A percentile compares a stretch with the other conserved stretches of the same genome.
These are phyloP conservation scores for Eupithecia dodoneata DNA, from an alignment of 2,888 invertebrate genomes.

Conservation along the genomic window DNA sequence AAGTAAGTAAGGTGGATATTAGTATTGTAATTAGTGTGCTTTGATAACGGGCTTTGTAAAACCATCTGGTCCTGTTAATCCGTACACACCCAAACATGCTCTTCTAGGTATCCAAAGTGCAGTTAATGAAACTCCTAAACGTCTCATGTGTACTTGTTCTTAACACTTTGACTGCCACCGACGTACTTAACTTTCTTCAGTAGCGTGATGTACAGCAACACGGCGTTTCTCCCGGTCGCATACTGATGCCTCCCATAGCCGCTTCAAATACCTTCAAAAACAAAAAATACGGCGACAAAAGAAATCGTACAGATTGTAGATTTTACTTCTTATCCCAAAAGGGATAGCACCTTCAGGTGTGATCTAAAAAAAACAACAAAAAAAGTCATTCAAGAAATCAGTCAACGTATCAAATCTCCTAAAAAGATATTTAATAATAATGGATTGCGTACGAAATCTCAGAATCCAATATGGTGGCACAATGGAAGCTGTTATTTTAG, in stretches of 20 bases:
- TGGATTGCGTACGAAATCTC: conserved; percentile 72
- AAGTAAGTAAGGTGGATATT: no score
- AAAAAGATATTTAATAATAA: conserved; percentile 62
- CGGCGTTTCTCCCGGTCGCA: no score
- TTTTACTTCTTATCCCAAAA: conserved; percentile 59
- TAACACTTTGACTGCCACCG: no score
- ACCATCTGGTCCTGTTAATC: no score
- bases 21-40: no score
- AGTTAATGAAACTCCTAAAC: no score
- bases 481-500: conserved; percentile 76
- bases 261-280: conserved; percentile 59
- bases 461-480: conserved; percentile 71
- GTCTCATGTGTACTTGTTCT: no score
- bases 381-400: conserved; percentile 66
- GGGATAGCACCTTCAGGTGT: conserved; percentile 78
- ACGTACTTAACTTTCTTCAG: background rate
- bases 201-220: background rate
- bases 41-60: no score
- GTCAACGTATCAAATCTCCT: conserved; percentile 78
- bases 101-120: no score
- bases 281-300: conserved; percentile 55
- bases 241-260: conserved; percentile 7
- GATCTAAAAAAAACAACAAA: conserved; percentile 58
- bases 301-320: conserved; percentile 70
- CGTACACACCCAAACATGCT: no score